Percentiles rank a stretch among this genome's conserved stretches.
Evolutionary conservation across 2,797 vertebrate species (phyloP).

Genomic region (Oreonectes daqikongensis): DNA sequence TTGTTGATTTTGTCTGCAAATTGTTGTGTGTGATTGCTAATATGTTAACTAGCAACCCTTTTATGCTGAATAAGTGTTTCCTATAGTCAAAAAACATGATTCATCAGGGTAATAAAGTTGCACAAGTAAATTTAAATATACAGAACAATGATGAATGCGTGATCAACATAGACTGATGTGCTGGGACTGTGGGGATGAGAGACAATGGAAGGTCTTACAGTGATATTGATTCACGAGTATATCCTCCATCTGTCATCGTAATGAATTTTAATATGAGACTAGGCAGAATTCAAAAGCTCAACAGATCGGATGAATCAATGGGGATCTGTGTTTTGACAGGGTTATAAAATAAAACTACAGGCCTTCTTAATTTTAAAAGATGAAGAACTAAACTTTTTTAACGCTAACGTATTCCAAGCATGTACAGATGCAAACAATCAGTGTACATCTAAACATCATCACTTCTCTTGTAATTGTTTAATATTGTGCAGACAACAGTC

Average conservation of each 20-base stretch:
- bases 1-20: conserved; percentile 23
- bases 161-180: background rate
- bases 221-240: conserved; percentile 26
- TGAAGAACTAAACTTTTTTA: background rate
- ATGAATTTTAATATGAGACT: conserved; percentile 41
- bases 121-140: conserved; percentile 1
- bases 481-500: conserved; percentile 14
- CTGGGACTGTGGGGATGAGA: background rate
- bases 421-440: background rate
- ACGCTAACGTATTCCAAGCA: background rate
- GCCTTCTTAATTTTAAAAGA: background rate
- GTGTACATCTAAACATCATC: background rate
- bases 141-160: conserved; percentile 36
- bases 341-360: background rate
- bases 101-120: conserved; percentile 13
- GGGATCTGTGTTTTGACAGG: background rate
- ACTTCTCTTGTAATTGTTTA: background rate
- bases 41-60: background rate
- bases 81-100: conserved; percentile 28
- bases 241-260: conserved; percentile 34
- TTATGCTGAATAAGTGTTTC: conserved; percentile 26
- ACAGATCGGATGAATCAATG: background rate
- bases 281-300: conserved; percentile 9
- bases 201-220: conserved; percentile 13
- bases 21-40: background rate